These are phyloP conservation scores for Proctacanthus coquilletti DNA, from an alignment of 1,140 invertebrate species.

Conservation along the genomic window DNA sequence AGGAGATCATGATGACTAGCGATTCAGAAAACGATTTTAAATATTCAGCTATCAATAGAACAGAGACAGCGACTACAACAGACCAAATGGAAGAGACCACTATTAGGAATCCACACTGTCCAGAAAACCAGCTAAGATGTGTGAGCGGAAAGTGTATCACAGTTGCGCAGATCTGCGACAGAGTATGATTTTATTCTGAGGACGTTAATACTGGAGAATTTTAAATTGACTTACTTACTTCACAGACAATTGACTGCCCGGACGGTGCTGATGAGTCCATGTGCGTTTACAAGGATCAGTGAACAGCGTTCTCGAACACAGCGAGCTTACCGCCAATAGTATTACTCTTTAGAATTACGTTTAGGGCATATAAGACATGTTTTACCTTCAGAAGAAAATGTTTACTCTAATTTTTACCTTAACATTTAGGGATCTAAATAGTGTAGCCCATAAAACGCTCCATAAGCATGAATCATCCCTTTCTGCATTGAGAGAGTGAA, in stretches of 20 bases:
- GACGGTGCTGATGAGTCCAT: constrained; percentile 46
- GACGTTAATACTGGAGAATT: too few species aligned
- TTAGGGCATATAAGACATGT: too few species aligned
- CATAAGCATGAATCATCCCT: too few species aligned
- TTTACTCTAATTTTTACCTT: too few species aligned
- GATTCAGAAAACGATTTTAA: constrained; percentile 31
- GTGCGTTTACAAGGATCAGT: constrained; percentile 31
- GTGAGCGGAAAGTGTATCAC: constrained; percentile 45
- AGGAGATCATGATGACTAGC: constrained; percentile 33
- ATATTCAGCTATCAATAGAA: constrained; percentile 18
- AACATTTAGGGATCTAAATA: too few species aligned
- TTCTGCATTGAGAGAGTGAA: too few species aligned
- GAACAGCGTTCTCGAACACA: constrained; percentile 4
- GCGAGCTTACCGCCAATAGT: too few species aligned
- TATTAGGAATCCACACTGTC: constrained; percentile 31
- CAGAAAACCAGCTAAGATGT: constrained; percentile 38
- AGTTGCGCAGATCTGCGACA: constrained; percentile 42
- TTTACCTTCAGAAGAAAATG: too few species aligned
- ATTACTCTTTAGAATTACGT: too few species aligned
- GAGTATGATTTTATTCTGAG: too few species aligned
- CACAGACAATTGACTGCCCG: constrained; percentile 36
- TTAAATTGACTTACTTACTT: background rate
- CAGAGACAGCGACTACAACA: constrained; percentile 3
- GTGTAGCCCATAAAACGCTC: too few species aligned
- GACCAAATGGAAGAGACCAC: background rate